Percentiles rank a stretch among this genome's conserved stretches.
Conservation (phyloP, 2,888 invertebrate genomes). For the Amiota communis region DNA sequence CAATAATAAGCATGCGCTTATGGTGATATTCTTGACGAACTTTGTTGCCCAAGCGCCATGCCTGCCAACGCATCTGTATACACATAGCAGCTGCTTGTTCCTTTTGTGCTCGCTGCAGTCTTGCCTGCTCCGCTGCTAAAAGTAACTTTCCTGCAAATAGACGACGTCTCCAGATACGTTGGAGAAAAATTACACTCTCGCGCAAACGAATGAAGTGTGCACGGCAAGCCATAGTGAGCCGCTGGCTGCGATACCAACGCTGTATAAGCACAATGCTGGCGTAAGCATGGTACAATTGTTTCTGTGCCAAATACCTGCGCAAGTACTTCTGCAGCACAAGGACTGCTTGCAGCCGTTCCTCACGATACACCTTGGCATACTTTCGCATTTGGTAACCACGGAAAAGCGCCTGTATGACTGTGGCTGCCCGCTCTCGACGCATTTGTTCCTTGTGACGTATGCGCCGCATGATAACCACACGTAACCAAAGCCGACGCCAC, state of each 20-base stretch:
- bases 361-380: constrained; percentile 59
- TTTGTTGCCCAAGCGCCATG: constrained; percentile 46
- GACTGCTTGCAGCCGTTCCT: constrained; percentile 68
- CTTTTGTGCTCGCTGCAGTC: constrained; percentile 53
- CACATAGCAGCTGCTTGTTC: constrained; percentile 57
- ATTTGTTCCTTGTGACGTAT: constrained; percentile 72
- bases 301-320: constrained; percentile 73
- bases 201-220: constrained; percentile 71
- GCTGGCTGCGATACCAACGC: constrained; percentile 74
- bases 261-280: constrained; percentile 74
- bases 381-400: constrained; percentile 66
- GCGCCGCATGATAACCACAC: constrained; percentile 75
- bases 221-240: constrained; percentile 71
- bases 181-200: constrained; percentile 73
- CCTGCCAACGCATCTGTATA: constrained; percentile 73
- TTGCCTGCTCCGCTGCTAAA: constrained; percentile 52
- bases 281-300: constrained; percentile 68
- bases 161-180: constrained; percentile 74
- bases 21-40: constrained; percentile 54
- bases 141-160: constrained; percentile 61
- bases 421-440: constrained; percentile 75
- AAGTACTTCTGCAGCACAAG: constrained; percentile 74
- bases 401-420: constrained; percentile 75
- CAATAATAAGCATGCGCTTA: constrained; percentile 45
- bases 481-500: constrained; percentile 80